A percentile compares a stretch with the other conserved stretches of the same genome.
Evolutionary conservation across 2,797 vertebrate genomes (phyloP).

Genomic region (Strix occidentalis): DNA sequence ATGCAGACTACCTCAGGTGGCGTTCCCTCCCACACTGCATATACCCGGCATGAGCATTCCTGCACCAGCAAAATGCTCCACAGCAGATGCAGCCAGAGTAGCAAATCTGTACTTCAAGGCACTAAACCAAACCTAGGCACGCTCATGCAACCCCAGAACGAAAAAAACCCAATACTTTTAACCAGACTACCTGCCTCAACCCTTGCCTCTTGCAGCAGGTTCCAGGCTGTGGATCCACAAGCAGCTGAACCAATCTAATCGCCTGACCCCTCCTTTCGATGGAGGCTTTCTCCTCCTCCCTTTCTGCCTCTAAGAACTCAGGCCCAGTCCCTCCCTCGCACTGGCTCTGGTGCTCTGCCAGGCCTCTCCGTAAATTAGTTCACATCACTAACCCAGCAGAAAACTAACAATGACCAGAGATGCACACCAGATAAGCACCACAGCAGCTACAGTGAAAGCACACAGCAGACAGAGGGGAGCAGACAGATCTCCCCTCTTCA

Average conservation of each 20-base stretch:
- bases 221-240: not conserved
- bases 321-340: not conserved
- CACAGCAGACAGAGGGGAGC: not conserved
- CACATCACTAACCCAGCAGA: not conserved
- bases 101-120: not conserved
- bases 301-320: not conserved
- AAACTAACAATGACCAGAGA: not conserved
- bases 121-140: not conserved
- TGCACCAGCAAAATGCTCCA: not conserved
- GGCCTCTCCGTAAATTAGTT: not conserved
- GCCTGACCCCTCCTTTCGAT: not conserved
- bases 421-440: not conserved
- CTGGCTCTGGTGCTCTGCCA: not conserved
- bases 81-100: not conserved
- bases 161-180: not conserved
- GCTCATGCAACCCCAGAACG: not conserved
- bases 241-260: not conserved
- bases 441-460: not conserved
- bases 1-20: not conserved
- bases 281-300: not conserved
- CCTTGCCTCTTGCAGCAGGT: not conserved
- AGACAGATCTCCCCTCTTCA: not conserved
- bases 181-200: not conserved
- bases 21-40: not conserved
- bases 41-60: accelerated